A percentile compares a stretch with the other conserved stretches of the same genome.
phyloP scores from a whole-genome alignment of 2,113 vertebrate species.

The Illadopsis cleaveri region DNA sequence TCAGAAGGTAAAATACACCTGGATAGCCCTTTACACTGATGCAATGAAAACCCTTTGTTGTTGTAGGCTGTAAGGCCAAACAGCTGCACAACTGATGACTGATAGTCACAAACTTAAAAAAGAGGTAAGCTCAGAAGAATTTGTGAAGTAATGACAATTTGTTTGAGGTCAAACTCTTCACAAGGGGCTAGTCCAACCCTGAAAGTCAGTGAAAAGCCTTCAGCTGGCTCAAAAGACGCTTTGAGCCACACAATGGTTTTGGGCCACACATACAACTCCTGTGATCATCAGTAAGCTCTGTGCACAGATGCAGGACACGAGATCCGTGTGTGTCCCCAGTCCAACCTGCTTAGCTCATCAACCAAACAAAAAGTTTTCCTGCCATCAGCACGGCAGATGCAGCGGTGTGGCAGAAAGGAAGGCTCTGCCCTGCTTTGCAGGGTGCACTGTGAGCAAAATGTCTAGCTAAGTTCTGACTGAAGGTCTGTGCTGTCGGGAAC shows the following conservation, averaged over 20 bases:
- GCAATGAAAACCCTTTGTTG: background rate
- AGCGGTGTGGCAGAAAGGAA: slow-evolving; percentile 11
- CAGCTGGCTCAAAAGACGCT: background rate
- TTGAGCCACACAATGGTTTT: background rate
- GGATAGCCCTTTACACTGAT: background rate
- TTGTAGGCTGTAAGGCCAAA: background rate
- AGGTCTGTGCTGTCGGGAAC: background rate
- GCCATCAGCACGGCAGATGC: slow-evolving; percentile 48
- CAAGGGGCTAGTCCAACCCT: background rate
- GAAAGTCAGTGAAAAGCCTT: background rate
- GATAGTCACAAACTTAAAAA: background rate
- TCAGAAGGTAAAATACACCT: background rate
- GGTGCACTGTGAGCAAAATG: background rate
- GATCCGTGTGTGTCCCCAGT: background rate
- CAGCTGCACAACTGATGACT: background rate
- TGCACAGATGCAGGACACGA: background rate
- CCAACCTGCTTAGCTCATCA: slow-evolving; percentile 17
- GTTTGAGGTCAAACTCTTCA: background rate
- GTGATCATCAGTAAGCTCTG: background rate
- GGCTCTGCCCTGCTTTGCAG: background rate
- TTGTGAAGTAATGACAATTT: background rate
- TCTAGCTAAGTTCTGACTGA: background rate
- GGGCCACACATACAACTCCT: background rate
- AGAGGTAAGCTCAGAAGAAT: background rate
- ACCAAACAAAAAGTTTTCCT: slow-evolving; percentile 7